These are phyloP conservation scores for Diadumene lineata DNA, from an alignment of 92 coral and sea anemone genomes.

Conservation along the genomic window DNA sequence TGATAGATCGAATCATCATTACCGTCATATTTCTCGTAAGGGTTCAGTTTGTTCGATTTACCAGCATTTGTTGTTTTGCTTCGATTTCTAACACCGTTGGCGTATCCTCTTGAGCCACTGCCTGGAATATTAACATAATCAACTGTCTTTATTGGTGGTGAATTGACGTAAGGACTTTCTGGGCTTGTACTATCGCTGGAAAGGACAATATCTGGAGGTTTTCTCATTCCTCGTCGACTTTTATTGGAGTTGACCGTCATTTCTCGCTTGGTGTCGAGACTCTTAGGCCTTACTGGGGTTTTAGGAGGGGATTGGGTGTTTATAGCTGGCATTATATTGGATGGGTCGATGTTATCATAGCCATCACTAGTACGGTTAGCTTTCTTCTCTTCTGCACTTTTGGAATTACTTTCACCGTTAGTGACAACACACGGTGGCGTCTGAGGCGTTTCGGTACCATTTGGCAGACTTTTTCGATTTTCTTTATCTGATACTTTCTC, in stretches of 20 bases:
- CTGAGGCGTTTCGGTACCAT: too few relatives aligned
- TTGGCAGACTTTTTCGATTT: not conserved
- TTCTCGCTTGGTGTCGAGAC: slow-evolving; percentile 33
- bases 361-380: slow-evolving; percentile 21
- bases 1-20: slow-evolving; percentile 91
- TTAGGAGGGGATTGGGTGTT: slow-evolving; percentile 28
- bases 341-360: slow-evolving; percentile 20
- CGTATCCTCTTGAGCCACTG: slow-evolving; percentile 1
- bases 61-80: slow-evolving; percentile 40
- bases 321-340: not conserved
- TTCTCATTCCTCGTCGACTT: slow-evolving; percentile 62
- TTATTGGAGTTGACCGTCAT: slow-evolving; percentile 12
- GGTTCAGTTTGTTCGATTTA: slow-evolving; percentile 46
- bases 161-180: slow-evolving; percentile 60
- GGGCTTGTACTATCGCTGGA: slow-evolving; percentile 45
- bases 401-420: not conserved
- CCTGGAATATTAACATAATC: slow-evolving; percentile 76
- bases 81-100: slow-evolving; percentile 41
- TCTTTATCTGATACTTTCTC: not conserved
- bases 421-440: not conserved
- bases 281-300: slow-evolving; percentile 15
- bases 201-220: slow-evolving; percentile 54
- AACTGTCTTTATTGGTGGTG: slow-evolving; percentile 47
- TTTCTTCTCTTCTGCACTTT: slow-evolving; percentile 4
- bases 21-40: slow-evolving; percentile 81